Conservation (phyloP, 2,113 vertebrate species). For the Uria lomvia region DNA sequence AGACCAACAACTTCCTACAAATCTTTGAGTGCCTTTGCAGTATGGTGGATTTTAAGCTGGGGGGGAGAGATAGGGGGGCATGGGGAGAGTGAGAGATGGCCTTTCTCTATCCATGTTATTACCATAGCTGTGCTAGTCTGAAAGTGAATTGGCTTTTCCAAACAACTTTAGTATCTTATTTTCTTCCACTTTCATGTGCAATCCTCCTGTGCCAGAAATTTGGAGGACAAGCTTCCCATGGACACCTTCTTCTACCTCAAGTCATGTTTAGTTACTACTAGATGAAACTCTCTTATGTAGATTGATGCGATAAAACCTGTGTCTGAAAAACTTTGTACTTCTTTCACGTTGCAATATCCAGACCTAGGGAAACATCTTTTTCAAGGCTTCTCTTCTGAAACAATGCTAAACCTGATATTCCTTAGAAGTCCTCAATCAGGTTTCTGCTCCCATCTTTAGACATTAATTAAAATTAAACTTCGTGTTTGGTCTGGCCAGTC, state of each 20-base stretch:
- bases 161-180: background rate
- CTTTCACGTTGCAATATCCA: background rate
- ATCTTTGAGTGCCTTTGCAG: background rate
- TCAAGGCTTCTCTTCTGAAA: background rate
- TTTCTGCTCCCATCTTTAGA: background rate
- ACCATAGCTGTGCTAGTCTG: background rate
- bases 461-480: background rate
- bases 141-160: background rate
- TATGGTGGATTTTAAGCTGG: background rate
- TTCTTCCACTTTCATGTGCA: background rate
- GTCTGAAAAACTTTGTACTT: background rate
- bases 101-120: background rate
- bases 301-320: background rate
- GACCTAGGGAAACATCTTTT: background rate
- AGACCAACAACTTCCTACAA: background rate
- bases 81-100: background rate
- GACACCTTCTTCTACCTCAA: background rate
- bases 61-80: too few species aligned
- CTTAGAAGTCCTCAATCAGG: background rate
- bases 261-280: background rate
- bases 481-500: background rate
- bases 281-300: background rate
- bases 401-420: background rate
- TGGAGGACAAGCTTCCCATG: background rate
- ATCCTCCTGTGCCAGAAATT: background rate